phyloP scores from a whole-genome alignment of 1,140 invertebrate species.

The Zaprionus davidi region DNA sequence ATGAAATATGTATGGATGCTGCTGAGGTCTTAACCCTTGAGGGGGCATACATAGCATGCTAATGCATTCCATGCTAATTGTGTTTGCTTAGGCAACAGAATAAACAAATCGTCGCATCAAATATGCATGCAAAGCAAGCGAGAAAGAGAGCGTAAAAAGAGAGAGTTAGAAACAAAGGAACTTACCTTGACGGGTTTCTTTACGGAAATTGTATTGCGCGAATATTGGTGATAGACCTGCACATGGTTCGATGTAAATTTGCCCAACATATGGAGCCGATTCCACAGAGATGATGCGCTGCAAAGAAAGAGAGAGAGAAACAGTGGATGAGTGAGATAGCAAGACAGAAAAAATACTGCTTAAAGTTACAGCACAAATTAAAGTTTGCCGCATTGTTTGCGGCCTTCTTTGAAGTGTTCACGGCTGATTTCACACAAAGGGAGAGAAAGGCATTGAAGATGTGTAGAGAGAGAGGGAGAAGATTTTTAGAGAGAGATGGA shows the following conservation, averaged over 20 bases:
- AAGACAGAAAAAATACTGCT: background rate
- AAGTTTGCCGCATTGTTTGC: conserved; percentile 9
- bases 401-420: conserved; percentile 16
- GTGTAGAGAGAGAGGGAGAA: background rate
- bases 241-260: conserved; percentile 84
- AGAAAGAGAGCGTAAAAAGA: conserved; percentile 18
- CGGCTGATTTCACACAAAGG: conserved; percentile 16
- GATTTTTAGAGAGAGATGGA: background rate
- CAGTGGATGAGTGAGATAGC: background rate
- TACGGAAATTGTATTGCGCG: conserved; percentile 65
- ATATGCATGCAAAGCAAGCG: conserved; percentile 30
- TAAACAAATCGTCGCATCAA: conserved; percentile 40
- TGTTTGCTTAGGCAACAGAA: conserved; percentile 65
- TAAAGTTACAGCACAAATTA: background rate
- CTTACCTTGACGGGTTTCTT: conserved; percentile 81
- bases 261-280: conserved; percentile 73
- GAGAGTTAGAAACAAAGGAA: background rate
- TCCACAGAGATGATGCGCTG: conserved; percentile 21
- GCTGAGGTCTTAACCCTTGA: conserved; percentile 27
- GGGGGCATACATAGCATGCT: conserved; percentile 21
- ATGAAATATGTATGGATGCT: conserved; percentile 54
- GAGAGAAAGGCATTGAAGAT: background rate
- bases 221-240: conserved; percentile 82
- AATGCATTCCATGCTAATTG: conserved; percentile 75
- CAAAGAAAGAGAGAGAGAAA: conserved; percentile 14